Percentiles rank a stretch among this genome's conserved stretches.
Conservation (phyloP, 2,888 invertebrate genomes). For the Acrobasis consociella region DNA sequence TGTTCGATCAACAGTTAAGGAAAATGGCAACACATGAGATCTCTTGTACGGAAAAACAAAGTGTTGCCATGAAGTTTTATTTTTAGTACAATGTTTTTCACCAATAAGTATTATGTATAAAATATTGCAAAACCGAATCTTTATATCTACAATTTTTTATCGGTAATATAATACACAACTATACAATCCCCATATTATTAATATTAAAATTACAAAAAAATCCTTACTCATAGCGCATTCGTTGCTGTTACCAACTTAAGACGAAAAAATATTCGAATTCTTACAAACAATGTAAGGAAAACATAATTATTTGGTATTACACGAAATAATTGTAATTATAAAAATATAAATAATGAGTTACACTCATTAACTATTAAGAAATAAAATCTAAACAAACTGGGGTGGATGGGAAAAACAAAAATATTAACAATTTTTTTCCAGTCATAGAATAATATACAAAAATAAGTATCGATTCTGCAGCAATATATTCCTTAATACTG, state of each 20-base stretch:
- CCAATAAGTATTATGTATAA: too few species aligned
- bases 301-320: slow-evolving; percentile 78
- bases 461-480: slow-evolving; percentile 37
- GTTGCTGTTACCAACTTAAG: slow-evolving; percentile 61
- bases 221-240: slow-evolving; percentile 49
- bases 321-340: slow-evolving; percentile 65
- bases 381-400: slow-evolving; percentile 56
- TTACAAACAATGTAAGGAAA: slow-evolving; percentile 63
- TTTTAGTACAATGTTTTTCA: too few species aligned
- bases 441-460: slow-evolving; percentile 30
- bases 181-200: background rate
- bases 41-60: too few species aligned
- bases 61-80: too few species aligned
- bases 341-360: slow-evolving; percentile 66
- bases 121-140: too few species aligned
- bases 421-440: slow-evolving; percentile 50
- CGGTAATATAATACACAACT: background rate
- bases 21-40: too few species aligned
- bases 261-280: slow-evolving; percentile 66
- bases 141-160: too few species aligned
- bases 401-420: slow-evolving; percentile 37
- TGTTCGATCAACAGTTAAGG: too few species aligned
- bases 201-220: slow-evolving; percentile 18
- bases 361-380: slow-evolving; percentile 63
- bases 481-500: background rate